Evolutionary conservation across 2,888 invertebrate species (phyloP), one percentile per base, ranked within the genome.

Genomic region (Scaptomyza caliginosa): DNA sequence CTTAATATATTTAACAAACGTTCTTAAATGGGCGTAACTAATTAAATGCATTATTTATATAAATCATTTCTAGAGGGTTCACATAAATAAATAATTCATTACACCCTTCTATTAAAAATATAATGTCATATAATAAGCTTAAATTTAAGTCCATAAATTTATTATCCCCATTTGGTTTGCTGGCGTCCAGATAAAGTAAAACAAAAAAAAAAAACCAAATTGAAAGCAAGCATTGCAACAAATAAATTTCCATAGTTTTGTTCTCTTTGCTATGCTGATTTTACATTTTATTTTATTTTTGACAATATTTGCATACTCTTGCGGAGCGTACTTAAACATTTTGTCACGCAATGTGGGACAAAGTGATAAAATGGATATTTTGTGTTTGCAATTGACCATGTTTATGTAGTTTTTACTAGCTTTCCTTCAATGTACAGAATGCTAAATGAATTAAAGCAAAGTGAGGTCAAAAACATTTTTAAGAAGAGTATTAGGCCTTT

Each of bases 261-360:
- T 60, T 46, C 67, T 71, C 67, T 83, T 83, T 80, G 71, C 69
- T 69, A 71, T 79, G 82, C 67, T 76, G 77, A 76, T 66, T 82
- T 69, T 64, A 68, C 63, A 77, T 62, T 69, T 67, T n/a, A n/a
- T n/a, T n/a, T 56, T 3, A 30, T 30, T 30, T 56, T 70, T 52
- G 24, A n/a, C 16, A n/a, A 56, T 43, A 32, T 32, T 55, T 57
- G 32, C 17, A 26, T 28, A 19, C 19, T 8, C 38, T 13, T 26
- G 17, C 7, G 7, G n/a, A 10, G 5, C 8, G 13, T 24, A 17
- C 39, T 26, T 19, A 1, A 34, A 16, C 8, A 10, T 19, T 26
- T 50, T 19, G 10, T 11, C 4, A 17, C 10, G 10, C 0, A 38
- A 3, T 10, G 23, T 38, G 11, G 2, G 24, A 8, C 4, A 24